Evolutionary conservation across 1,140 invertebrate genomes (phyloP).

Genomic region (Euwallacea similis): DNA sequence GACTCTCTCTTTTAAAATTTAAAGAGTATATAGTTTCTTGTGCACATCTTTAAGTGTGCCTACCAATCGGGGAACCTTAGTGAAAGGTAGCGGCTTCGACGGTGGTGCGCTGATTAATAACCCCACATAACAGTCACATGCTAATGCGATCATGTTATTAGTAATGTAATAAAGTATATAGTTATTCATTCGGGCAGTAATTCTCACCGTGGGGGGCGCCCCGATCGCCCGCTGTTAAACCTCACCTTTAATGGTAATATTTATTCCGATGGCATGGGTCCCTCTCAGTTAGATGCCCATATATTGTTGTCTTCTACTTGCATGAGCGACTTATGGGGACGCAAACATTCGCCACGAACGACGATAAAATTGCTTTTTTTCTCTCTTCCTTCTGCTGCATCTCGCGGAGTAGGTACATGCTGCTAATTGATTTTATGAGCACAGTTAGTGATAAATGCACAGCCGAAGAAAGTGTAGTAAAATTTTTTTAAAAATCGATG

Average conservation of each 20-base stretch:
- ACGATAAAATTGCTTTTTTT: slow-evolving; percentile 11
- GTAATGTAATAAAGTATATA: slow-evolving; percentile 56
- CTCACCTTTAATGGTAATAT: slow-evolving; percentile 56
- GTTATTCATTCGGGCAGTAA: slow-evolving; percentile 56
- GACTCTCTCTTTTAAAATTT: too few relatives aligned
- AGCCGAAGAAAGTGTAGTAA: too few relatives aligned
- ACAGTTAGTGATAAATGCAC: too few relatives aligned
- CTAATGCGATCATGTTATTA: slow-evolving; percentile 54
- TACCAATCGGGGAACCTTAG: slow-evolving; percentile 17
- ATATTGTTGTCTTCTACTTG: slow-evolving; percentile 36
- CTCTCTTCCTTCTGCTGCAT: slow-evolving; percentile 13
- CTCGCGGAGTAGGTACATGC: slow-evolving; percentile 7
- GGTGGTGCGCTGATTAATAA: slow-evolving; percentile 45
- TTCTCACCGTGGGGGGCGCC: slow-evolving; percentile 50
- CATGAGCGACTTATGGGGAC: slow-evolving; percentile 33
- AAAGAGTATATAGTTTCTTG: too few relatives aligned
- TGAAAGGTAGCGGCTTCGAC: slow-evolving; percentile 44
- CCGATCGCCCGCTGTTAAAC: slow-evolving; percentile 51
- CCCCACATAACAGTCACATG: slow-evolving; percentile 48
- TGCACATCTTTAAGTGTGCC: too few relatives aligned
- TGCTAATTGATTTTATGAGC: slow-evolving; percentile 31
- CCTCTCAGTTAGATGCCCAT: slow-evolving; percentile 38
- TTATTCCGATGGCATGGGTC: slow-evolving; percentile 47
- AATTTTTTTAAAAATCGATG: too few relatives aligned
- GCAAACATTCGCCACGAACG: slow-evolving; percentile 40